A percentile compares a stretch with the other conserved stretches of the same genome.
Conservation (phyloP, 1,140 invertebrate genomes). For the Drosophila tristis region DNA sequence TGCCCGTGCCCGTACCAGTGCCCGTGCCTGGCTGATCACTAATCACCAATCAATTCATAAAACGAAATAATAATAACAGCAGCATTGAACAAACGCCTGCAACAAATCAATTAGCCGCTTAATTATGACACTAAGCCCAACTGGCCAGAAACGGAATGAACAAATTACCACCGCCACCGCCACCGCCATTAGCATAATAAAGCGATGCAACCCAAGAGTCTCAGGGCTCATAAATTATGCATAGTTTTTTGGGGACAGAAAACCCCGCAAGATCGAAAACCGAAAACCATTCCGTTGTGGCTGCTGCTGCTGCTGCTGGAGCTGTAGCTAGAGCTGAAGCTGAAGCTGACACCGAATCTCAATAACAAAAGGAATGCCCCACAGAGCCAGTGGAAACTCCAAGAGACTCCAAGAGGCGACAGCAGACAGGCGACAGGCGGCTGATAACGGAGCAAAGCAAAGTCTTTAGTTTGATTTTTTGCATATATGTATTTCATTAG, state of each 20-base stretch:
- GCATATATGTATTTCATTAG: conserved; percentile 82
- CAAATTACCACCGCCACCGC: conserved; percentile 62
- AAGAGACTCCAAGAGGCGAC: conserved; percentile 9
- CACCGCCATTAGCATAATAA: conserved; percentile 73
- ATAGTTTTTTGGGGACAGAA: conserved; percentile 69
- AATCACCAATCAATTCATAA: conserved; percentile 73
- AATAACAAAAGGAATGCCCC: conserved; percentile 53
- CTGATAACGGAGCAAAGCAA: conserved; percentile 64
- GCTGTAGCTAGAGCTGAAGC: no score
- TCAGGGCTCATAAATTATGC: conserved; percentile 78
- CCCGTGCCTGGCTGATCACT: conserved; percentile 54
- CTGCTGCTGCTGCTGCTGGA: not conserved
- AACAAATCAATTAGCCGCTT: conserved; percentile 82
- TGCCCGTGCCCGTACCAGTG: no score
- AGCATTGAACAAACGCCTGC: conserved; percentile 62
- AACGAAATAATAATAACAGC: conserved; percentile 47
- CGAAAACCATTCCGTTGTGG: conserved; percentile 51
- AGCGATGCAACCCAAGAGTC: conserved; percentile 65
- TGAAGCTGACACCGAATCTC: conserved; percentile 45
- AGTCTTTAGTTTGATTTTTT: conserved; percentile 67
- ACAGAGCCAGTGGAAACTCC: conserved; percentile 48
- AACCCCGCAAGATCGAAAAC: conserved; percentile 39
- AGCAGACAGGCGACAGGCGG: conserved; percentile 27
- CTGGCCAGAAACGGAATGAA: conserved; percentile 67
- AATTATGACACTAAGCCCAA: conserved; percentile 79